Conservation (phyloP, 2,113 vertebrate genomes). For the Aptenodytes forsteri region DNA sequence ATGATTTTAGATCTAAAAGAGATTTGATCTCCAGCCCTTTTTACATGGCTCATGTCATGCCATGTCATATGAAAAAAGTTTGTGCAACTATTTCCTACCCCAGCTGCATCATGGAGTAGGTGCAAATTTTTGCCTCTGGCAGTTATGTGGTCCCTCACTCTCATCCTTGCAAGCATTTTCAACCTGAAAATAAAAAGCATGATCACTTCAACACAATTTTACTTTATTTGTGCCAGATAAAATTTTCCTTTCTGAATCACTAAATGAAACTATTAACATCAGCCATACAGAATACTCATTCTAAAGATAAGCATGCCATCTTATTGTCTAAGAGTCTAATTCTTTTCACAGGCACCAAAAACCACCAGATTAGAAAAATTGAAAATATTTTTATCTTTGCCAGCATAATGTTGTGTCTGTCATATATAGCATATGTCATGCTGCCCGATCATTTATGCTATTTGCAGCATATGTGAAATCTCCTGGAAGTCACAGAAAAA, state of each 20-base stretch:
- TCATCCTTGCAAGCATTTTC: neutral
- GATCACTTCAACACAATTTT: neutral
- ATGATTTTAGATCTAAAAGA: neutral
- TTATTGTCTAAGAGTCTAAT: neutral
- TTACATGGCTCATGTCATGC: neutral
- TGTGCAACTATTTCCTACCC: neutral
- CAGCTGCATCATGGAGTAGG: neutral
- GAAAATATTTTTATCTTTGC: neutral
- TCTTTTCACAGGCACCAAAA: neutral
- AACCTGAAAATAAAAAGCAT: neutral
- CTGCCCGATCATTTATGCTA: neutral
- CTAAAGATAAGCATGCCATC: neutral
- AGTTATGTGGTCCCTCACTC: neutral
- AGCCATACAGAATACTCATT: neutral
- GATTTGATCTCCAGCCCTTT: neutral
- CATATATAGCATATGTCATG: too few species aligned
- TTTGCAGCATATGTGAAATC: neutral
- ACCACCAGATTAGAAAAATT: neutral
- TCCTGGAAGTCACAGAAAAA: neutral
- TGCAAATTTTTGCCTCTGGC: neutral
- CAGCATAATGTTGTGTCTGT: neutral
- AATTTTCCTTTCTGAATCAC: neutral
- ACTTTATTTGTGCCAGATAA: neutral
- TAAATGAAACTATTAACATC: neutral
- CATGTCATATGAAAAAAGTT: neutral